Percentiles rank a stretch among this genome's conserved stretches.
These are phyloP conservation scores for Invenusta paracnida DNA, from an alignment of 2,888 invertebrate genomes.

Conservation along the genomic window DNA sequence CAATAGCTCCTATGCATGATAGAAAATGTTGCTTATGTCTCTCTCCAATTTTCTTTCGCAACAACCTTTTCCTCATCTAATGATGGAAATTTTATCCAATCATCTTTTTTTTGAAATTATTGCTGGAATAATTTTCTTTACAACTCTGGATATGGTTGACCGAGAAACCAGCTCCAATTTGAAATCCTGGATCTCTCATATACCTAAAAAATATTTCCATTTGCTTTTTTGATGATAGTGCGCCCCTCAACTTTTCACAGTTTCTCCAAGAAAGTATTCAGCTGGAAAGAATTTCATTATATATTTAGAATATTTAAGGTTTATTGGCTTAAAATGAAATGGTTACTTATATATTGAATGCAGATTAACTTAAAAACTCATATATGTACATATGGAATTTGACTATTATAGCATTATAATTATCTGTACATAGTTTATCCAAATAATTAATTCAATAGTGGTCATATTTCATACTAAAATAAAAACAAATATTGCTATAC, in stretches of 20 bases:
- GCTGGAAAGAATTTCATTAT: background rate
- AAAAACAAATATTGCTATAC: no score
- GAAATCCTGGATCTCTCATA: conserved; percentile 37
- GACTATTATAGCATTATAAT: no score
- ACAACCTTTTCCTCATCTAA: background rate
- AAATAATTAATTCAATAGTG: no score
- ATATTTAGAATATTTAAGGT: background rate
- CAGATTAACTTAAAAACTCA: no score
- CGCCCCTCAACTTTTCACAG: conserved; percentile 7
- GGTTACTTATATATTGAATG: no score
- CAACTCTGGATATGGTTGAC: background rate
- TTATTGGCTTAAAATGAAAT: background rate
- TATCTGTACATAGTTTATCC: no score
- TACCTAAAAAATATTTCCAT: conserved; percentile 34
- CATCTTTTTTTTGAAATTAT: conserved; percentile 13
- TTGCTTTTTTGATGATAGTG: conserved; percentile 19
- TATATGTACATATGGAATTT: no score
- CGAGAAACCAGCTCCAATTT: conserved; percentile 29
- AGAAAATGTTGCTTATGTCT: background rate
- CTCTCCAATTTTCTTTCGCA: background rate
- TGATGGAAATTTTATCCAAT: conserved; percentile 38
- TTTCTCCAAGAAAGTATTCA: background rate
- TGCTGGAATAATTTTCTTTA: background rate
- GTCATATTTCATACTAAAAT: no score
- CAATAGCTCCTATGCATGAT: conserved; percentile 1